Percentiles rank a stretch among this genome's conserved stretches.
These are phyloP conservation scores for Colletes latitarsis DNA, from an alignment of 1,140 invertebrate genomes.

Conservation along the genomic window DNA sequence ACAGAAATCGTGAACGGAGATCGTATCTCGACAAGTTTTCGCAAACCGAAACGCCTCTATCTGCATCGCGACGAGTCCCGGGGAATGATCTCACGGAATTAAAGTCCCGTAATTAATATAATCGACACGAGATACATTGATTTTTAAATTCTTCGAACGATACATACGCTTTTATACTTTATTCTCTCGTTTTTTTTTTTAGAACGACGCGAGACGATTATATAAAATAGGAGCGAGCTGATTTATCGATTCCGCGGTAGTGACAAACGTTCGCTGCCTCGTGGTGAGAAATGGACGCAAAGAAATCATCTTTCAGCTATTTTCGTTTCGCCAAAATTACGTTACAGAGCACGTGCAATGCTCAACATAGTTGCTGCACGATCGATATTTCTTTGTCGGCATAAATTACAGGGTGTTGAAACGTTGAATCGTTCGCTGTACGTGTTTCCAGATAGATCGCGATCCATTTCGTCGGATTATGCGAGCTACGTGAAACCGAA, in stretches of 20 bases:
- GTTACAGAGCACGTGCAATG: background rate
- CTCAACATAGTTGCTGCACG: background rate
- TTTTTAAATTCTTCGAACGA: background rate
- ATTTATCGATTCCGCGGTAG: background rate
- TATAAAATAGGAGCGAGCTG: background rate
- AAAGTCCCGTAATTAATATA: background rate
- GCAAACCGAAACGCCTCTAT: slow-evolving; percentile 39
- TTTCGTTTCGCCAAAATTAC: background rate
- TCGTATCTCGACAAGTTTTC: slow-evolving; percentile 36
- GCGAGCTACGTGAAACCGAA: too few relatives aligned
- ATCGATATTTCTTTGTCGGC: background rate
- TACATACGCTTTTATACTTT: background rate
- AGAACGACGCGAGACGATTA: background rate
- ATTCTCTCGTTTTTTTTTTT: background rate
- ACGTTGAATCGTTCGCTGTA: background rate
- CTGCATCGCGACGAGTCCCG: background rate
- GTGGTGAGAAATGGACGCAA: background rate
- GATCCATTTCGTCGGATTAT: background rate
- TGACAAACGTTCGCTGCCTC: background rate
- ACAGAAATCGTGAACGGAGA: slow-evolving; percentile 1
- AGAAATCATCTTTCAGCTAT: background rate
- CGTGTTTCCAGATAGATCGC: background rate
- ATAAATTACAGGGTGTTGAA: background rate
- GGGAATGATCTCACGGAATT: background rate
- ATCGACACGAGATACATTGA: background rate